Base-by-base conservation (phyloP, 2,113 vertebrate species). In the Notarius lentiginosus region DNA sequence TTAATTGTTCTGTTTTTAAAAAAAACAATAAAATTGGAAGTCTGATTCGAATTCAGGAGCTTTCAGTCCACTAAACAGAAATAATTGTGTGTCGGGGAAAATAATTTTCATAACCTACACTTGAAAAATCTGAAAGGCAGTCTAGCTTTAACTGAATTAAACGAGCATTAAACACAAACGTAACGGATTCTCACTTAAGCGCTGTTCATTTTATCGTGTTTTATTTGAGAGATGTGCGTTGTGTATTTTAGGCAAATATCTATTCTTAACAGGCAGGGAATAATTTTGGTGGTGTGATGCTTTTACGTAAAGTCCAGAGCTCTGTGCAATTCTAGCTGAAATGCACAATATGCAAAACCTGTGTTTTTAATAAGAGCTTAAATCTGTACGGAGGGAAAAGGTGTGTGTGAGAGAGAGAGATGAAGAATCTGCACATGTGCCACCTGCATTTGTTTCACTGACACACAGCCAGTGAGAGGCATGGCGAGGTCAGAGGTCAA, bases 371-470 rank as follows among this genome's bases (percentile, higher is more conserved):
- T 81, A 61, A 81, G 12, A 34, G 79, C n/a, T 30, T 58, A 1
- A 65, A 24, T 63, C 61, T 27, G 65, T 66, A 27, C 27, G 1
- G 12, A 30, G 15, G 15, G 27, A 70, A 70, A 70, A 34, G 14
- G 27, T 30, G 66, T 70, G 27, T 34, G 66, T 1, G 65, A 0
- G 65, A 1, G 65, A 12, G 58, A 17, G 58, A 20, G 20, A 7
- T 12, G 18, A 49, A 34, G 68, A 53, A 27, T 68, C 20, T 83
- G 63, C 15, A 20, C 20, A 34, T 56, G 51, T 41, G 68, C 4
- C 94, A 95, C 93, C 94, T 95, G 95, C 94, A 95, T 96, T 96
- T 93, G 91, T 88, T 94, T 95, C 95, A 88, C 93, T 95, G 95
- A 20, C 81, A 63, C 79, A 79, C 83, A 70, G 60, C 72, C 22